These are phyloP conservation scores for Tenthredo scrophulariae DNA, from an alignment of 2,888 invertebrate genomes.

Conservation along the genomic window DNA sequence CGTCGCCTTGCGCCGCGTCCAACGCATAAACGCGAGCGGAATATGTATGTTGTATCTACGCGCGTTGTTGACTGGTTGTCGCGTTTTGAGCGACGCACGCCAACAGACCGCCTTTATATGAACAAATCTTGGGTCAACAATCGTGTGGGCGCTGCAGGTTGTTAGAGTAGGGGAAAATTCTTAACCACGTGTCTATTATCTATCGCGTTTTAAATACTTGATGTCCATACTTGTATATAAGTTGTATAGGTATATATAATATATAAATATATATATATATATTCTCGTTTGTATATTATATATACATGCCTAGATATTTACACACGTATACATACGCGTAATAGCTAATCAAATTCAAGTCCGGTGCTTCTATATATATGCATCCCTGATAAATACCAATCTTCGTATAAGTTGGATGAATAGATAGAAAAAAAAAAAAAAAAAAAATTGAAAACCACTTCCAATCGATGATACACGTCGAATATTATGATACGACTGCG, in stretches of 20 bases:
- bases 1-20: background rate
- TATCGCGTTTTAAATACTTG: constrained; percentile 12
- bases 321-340: background rate
- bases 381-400: background rate
- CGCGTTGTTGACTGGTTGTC: constrained; percentile 42
- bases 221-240: background rate
- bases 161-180: background rate
- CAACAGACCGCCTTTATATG: constrained; percentile 41
- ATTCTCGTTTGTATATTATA: background rate
- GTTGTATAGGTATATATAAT: background rate
- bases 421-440: background rate
- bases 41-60: background rate
- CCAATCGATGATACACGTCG: background rate
- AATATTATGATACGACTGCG: background rate
- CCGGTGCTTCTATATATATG: background rate
- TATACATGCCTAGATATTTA: background rate
- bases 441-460: background rate
- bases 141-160: constrained; percentile 40
- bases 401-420: background rate
- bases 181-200: constrained; percentile 39
- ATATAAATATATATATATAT: background rate
- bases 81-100: constrained; percentile 52
- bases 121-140: constrained; percentile 53
- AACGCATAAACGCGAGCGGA: background rate
- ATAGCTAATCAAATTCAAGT: background rate